Evolutionary conservation across 2,888 invertebrate genomes (phyloP), one percentile per base, ranked within the genome.

Genomic region (Dryobota labecula): DNA sequence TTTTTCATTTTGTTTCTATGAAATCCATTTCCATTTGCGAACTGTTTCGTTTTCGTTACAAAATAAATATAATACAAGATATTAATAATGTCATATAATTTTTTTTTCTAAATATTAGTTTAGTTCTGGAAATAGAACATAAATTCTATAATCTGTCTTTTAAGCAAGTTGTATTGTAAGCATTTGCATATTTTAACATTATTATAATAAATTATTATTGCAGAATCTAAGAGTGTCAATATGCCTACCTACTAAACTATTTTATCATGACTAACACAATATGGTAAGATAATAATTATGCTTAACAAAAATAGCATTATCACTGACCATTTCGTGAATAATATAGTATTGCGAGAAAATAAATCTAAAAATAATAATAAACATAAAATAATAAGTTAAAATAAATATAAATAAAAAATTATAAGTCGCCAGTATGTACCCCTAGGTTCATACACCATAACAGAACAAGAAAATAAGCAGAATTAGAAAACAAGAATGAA

Each of bases 231-330:
- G 2, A 53, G 8, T 24, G 13, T 41, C 20, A 27, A 18, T 33
- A 9, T 33, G 5, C 38, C 24, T 43, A 36, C 38, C 24, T 43
- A 36, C 4, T 54, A 54, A 18, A 30, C 3, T 53, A 24, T 45
- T 65, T 51, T 72, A 66, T 54, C 24, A 38, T 9, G 30, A 56
- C 38, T 30, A 47, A 49, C 20, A 30, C 20, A 57, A 76, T 67
- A 57, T 45, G 24, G 69, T 69, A 49, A 49, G 27, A 49, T 53
- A 47, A 75, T 15, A 36, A 36, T n/a, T n/a, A 62, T 27, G 4
- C 45, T 7, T 41, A 43, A 77, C 38, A 69, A 58, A 47, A 70
- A 71, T 70, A 33, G 0, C 43, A 47, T 54, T 24, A 24, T 53
- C 8, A 70, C 49, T 57, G 67, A 33, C 45, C 20, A 58, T 58